Conservation (phyloP, 2,797 vertebrate species). For the Amazonetta brasiliensis region DNA sequence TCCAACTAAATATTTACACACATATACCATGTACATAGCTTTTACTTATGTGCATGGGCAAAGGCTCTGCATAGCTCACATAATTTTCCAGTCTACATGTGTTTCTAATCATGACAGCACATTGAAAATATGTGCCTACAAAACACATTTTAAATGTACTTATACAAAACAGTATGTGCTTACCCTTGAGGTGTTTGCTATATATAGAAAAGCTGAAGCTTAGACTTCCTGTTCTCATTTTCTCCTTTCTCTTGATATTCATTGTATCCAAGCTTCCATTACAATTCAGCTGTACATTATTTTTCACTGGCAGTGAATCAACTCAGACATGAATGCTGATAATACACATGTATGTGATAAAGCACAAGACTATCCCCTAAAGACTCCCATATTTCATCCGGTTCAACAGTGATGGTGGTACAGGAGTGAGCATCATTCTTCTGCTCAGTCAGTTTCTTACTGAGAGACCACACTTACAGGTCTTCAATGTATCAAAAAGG, state of each 20-base stretch:
- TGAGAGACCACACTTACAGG: background rate
- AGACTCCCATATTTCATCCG: background rate
- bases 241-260: conserved; percentile 1
- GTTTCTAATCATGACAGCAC: conserved; percentile 76
- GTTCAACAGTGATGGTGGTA: background rate
- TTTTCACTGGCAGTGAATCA: conserved; percentile 38
- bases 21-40: background rate
- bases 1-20: conserved; percentile 77
- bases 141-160: conserved; percentile 71
- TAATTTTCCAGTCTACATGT: conserved; percentile 75
- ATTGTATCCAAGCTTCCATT: conserved; percentile 33
- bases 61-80: conserved; percentile 62
- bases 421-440: background rate
- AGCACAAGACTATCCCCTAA: background rate
- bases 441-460: background rate
- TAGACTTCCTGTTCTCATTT: conserved; percentile 26
- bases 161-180: conserved; percentile 60
- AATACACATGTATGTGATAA: background rate
- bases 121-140: conserved; percentile 73
- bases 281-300: background rate
- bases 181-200: conserved; percentile 61
- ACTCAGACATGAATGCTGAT: background rate
- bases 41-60: conserved; percentile 53
- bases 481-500: background rate
- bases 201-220: conserved; percentile 70